Base-by-base conservation (phyloP, 2,888 invertebrate species). In the Philhelius pedissequus region DNA sequence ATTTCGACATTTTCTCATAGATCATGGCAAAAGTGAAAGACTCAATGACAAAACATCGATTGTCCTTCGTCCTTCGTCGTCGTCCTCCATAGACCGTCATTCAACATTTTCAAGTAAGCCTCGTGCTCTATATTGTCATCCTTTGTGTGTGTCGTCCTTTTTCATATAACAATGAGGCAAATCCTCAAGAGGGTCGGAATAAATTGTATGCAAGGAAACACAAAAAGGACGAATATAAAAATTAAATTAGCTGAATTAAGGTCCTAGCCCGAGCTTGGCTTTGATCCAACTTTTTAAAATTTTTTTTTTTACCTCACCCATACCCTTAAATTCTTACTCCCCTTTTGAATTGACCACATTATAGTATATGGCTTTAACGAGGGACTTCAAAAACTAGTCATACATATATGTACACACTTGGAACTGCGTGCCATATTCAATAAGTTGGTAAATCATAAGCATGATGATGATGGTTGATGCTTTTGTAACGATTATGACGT, bases 181-280 rank as follows among this genome's bases (percentile, higher is more conserved):
- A 74, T 70, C 38, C 54, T 83, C 69, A 69, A 74, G 83, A 70
- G 83, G 74, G 32, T 25, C 56, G 40, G 32, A 58, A 79, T 64
- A 83, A 83, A 83, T 79, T 75, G 79, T 70, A 79, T 83, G 74
- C 74, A 78, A 66, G 50, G 35, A 32, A 38, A 58, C 27, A 64
- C 78, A 73, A 60, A 52, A 69, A 73, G 74, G 43, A 74, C 54
- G 58, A 70, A 69, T 56, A 78, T 68, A 77, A 78, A 78, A 78
- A 73, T 73, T 62, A 71, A 78, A 82, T 77, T 82, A 71, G 62
- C 62, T 70, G 66, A 75, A 83, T 79, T 79, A 79, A 69, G 78
- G 83, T 78, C 83, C 56, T 83, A 62, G 64, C 69, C 58, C 56
- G 69, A 70, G 69, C 70, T 82, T 83, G 83, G 83, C 78, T 79